These are phyloP conservation scores for Ornithorhynchus anatinus DNA, from an alignment of 2,113 vertebrate genomes.

Conservation along the genomic window DNA sequence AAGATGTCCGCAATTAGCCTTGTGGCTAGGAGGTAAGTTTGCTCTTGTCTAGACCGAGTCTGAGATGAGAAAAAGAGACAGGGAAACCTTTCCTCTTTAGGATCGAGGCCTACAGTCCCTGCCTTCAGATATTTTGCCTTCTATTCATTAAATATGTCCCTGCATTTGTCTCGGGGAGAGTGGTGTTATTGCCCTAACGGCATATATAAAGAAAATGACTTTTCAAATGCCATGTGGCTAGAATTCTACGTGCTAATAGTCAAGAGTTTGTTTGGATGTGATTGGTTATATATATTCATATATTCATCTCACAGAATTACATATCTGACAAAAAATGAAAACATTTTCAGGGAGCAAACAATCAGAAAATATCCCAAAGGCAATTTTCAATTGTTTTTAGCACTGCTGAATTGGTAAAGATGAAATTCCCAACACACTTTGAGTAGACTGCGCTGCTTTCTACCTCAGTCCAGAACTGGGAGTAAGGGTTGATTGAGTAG, in stretches of 20 bases:
- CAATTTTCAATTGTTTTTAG: slow-evolving; percentile 40
- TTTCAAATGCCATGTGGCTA: background rate
- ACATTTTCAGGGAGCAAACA: slow-evolving; percentile 17
- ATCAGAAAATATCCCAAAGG: slow-evolving; percentile 42
- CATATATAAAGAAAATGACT: slow-evolving; percentile 14
- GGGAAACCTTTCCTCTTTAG: too few species aligned
- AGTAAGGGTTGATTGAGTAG: too few species aligned
- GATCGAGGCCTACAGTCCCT: too few species aligned
- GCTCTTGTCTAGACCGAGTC: too few species aligned
- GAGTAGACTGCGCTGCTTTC: too few species aligned
- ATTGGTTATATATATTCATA: slow-evolving; percentile 1
- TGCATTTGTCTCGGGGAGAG: background rate
- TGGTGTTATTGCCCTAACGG: background rate
- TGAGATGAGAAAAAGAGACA: too few species aligned
- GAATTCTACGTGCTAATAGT: background rate
- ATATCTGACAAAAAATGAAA: slow-evolving; percentile 7
- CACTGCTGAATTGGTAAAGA: too few species aligned
- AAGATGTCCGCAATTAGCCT: too few species aligned
- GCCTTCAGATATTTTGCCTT: too few species aligned
- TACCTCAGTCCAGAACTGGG: too few species aligned
- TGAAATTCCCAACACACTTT: too few species aligned
- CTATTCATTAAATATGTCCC: background rate
- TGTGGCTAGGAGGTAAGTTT: too few species aligned
- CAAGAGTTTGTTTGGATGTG: slow-evolving; percentile 1
- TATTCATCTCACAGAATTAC: slow-evolving; percentile 14